Conservation (phyloP, 2,797 vertebrate species). For the Anguilla megastoma region DNA sequence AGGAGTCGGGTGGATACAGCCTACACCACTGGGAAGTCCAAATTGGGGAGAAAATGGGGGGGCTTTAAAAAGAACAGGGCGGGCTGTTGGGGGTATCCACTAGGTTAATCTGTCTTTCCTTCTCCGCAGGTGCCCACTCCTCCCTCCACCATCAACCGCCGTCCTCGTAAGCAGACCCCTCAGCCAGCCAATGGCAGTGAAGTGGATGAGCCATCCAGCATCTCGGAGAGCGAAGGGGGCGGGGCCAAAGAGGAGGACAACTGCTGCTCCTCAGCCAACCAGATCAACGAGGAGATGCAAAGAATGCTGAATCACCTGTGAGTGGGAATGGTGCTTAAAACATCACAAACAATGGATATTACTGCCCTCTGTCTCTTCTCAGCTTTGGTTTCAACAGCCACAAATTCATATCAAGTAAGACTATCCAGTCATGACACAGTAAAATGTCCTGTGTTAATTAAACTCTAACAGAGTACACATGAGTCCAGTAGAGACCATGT, state of each 20-base stretch:
- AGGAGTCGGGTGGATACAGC: neutral
- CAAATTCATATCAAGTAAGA: neutral
- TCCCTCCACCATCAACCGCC: slow-evolving; percentile 81
- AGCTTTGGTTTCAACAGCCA: neutral
- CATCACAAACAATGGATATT: neutral
- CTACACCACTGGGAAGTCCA: neutral
- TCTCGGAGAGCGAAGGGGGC: slow-evolving; percentile 84
- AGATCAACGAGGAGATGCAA: slow-evolving; percentile 98
- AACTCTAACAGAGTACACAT: too few relatives aligned
- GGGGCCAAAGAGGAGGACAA: slow-evolving; percentile 80
- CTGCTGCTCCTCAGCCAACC: slow-evolving; percentile 85
- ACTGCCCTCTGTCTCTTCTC: neutral
- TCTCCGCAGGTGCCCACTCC: slow-evolving; percentile 82
- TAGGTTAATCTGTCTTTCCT: neutral
- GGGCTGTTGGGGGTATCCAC: neutral
- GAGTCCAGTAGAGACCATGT: too few relatives aligned
- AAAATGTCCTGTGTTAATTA: too few relatives aligned
- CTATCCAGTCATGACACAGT: neutral
- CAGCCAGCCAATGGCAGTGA: slow-evolving; percentile 76
- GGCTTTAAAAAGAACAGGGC: neutral
- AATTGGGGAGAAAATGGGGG: neutral
- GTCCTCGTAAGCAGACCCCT: slow-evolving; percentile 75
- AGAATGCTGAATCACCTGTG: slow-evolving; percentile 96
- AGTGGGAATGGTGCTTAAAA: slow-evolving; percentile 54
- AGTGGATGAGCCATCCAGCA: slow-evolving; percentile 84